phyloP scores from a whole-genome alignment of 2,797 vertebrate genomes.

The Mus caroli region DNA sequence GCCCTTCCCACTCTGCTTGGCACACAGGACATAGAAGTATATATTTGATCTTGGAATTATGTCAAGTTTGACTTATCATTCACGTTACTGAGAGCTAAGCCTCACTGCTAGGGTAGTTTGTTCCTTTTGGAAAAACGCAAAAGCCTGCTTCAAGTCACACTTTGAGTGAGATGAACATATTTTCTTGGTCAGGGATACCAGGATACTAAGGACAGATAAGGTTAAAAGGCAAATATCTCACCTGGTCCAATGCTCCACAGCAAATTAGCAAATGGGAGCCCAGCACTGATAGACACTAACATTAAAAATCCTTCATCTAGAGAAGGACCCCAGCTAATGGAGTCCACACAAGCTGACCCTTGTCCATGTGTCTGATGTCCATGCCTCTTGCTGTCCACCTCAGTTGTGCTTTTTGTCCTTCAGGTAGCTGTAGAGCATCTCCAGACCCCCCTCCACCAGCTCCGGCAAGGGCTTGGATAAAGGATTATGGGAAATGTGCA shows the following conservation, averaged over 20 bases:
- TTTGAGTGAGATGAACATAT: not conserved
- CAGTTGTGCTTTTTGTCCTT: slow-evolving; percentile 88
- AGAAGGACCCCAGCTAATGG: accelerated
- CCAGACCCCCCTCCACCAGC: slow-evolving; percentile 92
- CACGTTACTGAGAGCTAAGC: not conserved
- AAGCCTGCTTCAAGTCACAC: not conserved
- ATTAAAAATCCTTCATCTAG: not conserved
- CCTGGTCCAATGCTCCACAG: slow-evolving; percentile 19
- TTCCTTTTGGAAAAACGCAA: slow-evolving; percentile 46
- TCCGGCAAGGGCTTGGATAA: slow-evolving; percentile 93
- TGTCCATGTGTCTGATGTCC: not conserved
- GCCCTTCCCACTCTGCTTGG: not conserved
- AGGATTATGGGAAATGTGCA: slow-evolving; percentile 95
- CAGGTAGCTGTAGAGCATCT: slow-evolving; percentile 88
- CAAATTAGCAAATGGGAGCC: slow-evolving; percentile 22
- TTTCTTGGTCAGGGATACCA: not conserved
- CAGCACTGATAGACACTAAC: slow-evolving; percentile 27
- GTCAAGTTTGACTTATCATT: not conserved
- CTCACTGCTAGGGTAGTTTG: not conserved
- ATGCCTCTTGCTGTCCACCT: not conserved
- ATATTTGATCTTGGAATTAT: not conserved
- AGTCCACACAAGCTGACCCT: slow-evolving; percentile 29
- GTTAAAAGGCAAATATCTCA: slow-evolving; percentile 62
- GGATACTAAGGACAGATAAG: not conserved
- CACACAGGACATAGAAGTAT: not conserved